Base-by-base conservation (phyloP, 1,140 invertebrate species). In the Bradysia coprophila region DNA sequence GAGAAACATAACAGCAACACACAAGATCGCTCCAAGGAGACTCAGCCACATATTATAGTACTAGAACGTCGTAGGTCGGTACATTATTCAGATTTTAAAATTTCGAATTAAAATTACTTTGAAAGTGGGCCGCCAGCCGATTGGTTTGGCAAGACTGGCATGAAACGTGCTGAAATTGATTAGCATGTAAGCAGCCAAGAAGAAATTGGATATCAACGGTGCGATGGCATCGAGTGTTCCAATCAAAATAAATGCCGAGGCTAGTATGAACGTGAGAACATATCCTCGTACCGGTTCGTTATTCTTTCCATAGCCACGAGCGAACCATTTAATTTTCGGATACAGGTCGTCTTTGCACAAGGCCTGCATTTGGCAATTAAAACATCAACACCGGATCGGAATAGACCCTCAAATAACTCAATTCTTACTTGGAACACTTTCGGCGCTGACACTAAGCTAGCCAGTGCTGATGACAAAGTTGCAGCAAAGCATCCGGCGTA, bases 151-250 rank as follows among this genome's bases (percentile, higher is more conserved):
- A 45, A 72, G 56, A 38, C 87, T 89, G 19, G 91, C 92, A 67
- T 97, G 91, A 63, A 97, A 97, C 38, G 90, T 95, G 40, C 88
- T 88, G 59, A 94, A 97, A 66, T 97, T 98, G 46, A 98, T 91
- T 20, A 98, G 72, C 44, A 88, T 89, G 56, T 97, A 98, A 5
- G 92, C 89, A 47, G 92, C 92, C 51, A 98, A 67, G 65, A 97
- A 98, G 65, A 98, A 97, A 59, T 98, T 98, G 18, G 92, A 96
- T 47, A 98, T 97, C 40, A 98, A 66, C 4, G 92, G 91, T 22
- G 94, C 93, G 48, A 98, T 95, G 24, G 79, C 65, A 59, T 98
- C 92, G 23, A 97, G 61, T 53, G 92, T 80, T 50, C 82, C 83
- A 81, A 64, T 48, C 67, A 74, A 53, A 38, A 58, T 65, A 46